Percentiles rank a stretch among this genome's conserved stretches.
Evolutionary conservation across 2,113 vertebrate genomes (phyloP).

Genomic region (Thymallus thymallus): DNA sequence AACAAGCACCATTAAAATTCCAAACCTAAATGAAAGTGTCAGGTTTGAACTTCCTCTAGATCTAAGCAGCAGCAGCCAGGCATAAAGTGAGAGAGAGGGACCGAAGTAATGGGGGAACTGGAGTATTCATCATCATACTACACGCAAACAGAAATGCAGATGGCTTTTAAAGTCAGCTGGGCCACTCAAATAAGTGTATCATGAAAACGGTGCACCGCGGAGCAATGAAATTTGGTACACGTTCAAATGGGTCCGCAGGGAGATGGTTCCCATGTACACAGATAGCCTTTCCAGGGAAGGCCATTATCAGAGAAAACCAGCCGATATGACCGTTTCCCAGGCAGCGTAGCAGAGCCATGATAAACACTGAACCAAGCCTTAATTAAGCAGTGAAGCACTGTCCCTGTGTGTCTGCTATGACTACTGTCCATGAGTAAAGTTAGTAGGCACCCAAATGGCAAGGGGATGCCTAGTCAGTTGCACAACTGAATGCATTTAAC

Average conservation of each 20-base stretch:
- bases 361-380: slow-evolving; percentile 39
- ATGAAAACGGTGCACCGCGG: slow-evolving; percentile 56
- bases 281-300: slow-evolving; percentile 70
- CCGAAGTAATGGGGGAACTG: slow-evolving; percentile 48
- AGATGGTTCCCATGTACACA: slow-evolving; percentile 43
- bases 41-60: slow-evolving; percentile 46
- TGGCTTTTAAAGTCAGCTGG: slow-evolving; percentile 62
- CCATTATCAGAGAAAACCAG: slow-evolving; percentile 39
- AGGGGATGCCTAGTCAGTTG: too few species aligned
- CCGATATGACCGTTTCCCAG: slow-evolving; percentile 40
- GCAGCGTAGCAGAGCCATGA: slow-evolving; percentile 20
- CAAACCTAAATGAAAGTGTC: slow-evolving; percentile 47
- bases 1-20: slow-evolving; percentile 42
- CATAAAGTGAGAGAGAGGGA: slow-evolving; percentile 34
- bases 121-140: slow-evolving; percentile 64
- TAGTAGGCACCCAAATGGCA: not conserved
- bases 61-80: slow-evolving; percentile 38
- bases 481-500: too few species aligned
- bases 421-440: slow-evolving; percentile 18
- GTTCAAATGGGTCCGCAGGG: slow-evolving; percentile 51
- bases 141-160: slow-evolving; percentile 67
- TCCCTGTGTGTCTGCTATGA: slow-evolving; percentile 10
- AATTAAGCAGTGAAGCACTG: slow-evolving; percentile 12
- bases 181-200: slow-evolving; percentile 52
- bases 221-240: slow-evolving; percentile 67